phyloP scores from a whole-genome alignment of 2,888 invertebrate species.

The Archips xylosteana region DNA sequence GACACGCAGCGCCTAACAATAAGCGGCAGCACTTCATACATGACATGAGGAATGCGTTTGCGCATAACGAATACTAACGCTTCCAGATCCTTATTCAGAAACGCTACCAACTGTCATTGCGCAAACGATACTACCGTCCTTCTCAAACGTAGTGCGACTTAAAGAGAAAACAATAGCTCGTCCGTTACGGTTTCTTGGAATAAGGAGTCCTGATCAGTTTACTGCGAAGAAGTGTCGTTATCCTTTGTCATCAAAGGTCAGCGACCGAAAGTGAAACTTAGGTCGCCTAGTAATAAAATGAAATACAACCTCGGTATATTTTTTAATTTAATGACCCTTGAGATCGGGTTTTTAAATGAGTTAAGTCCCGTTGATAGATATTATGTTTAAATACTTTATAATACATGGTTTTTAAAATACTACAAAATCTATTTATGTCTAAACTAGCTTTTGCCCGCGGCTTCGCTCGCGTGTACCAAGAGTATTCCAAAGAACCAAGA shows the following conservation, averaged over 20 bases:
- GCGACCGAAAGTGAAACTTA: slow-evolving; percentile 67
- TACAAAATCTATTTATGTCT: no score
- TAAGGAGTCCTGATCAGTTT: slow-evolving; percentile 55
- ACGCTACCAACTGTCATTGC: slow-evolving; percentile 20
- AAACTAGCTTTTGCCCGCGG: no score
- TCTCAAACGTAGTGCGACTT: not conserved
- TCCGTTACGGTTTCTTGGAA: slow-evolving; percentile 33
- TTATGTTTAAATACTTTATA: no score
- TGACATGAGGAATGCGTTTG: slow-evolving; percentile 37
- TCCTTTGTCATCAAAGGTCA: slow-evolving; percentile 64
- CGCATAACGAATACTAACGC: slow-evolving; percentile 34
- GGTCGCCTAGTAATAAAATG: slow-evolving; percentile 3
- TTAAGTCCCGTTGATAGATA: no score
- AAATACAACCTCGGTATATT: not conserved
- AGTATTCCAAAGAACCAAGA: no score
- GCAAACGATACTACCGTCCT: slow-evolving; percentile 26
- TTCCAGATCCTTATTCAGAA: slow-evolving; percentile 34
- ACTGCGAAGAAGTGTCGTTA: slow-evolving; percentile 58
- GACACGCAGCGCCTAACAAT: slow-evolving; percentile 28
- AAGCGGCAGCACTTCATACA: slow-evolving; percentile 31
- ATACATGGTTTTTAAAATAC: no score
- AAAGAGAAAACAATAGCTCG: slow-evolving; percentile 18
- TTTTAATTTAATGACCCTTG: not conserved
- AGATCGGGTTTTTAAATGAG: not conserved
- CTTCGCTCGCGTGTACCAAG: no score